Conservation (phyloP, 92 coral and sea anemone species). For the Diadumene lineata region DNA sequence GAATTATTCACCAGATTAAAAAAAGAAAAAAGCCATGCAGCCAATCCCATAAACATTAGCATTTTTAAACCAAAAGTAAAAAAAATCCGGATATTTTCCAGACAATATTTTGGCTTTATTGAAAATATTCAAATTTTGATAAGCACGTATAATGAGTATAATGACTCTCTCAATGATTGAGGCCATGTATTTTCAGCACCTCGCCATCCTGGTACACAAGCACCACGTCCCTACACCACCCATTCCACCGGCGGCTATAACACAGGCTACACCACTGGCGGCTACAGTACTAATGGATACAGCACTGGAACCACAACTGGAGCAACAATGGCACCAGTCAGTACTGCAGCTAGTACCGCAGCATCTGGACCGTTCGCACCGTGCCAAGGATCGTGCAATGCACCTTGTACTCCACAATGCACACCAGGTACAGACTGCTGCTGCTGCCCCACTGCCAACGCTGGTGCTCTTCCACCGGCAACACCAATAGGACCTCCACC, state of each 20-base stretch:
- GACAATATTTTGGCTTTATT: no score
- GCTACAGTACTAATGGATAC: no score
- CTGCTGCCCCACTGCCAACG: conserved; percentile 67
- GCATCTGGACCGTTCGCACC: conserved; percentile 26
- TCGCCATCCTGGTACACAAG: conserved; percentile 17
- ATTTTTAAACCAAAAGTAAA: no score
- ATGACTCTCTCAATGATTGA: neutral
- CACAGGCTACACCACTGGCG: neutral
- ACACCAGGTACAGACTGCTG: conserved; percentile 73
- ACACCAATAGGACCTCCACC: conserved; percentile 16
- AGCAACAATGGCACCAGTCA: conserved; percentile 17
- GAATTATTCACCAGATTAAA: no score
- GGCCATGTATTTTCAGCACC: neutral
- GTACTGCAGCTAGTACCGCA: neutral
- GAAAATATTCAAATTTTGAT: no score
- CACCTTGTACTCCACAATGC: conserved; percentile 65
- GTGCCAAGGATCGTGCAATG: conserved; percentile 76
- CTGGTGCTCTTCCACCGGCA: conserved; percentile 35
- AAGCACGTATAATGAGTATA: no score
- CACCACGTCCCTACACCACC: conserved; percentile 12
- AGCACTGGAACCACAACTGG: conserved; percentile 5
- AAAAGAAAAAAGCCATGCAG: no score
- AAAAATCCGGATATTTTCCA: no score
- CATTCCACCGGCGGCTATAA: neutral
- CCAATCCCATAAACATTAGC: no score